These are phyloP conservation scores for Xiphorhynchus erythropygius DNA, from an alignment of 2,797 vertebrate species.

Conservation along the genomic window DNA sequence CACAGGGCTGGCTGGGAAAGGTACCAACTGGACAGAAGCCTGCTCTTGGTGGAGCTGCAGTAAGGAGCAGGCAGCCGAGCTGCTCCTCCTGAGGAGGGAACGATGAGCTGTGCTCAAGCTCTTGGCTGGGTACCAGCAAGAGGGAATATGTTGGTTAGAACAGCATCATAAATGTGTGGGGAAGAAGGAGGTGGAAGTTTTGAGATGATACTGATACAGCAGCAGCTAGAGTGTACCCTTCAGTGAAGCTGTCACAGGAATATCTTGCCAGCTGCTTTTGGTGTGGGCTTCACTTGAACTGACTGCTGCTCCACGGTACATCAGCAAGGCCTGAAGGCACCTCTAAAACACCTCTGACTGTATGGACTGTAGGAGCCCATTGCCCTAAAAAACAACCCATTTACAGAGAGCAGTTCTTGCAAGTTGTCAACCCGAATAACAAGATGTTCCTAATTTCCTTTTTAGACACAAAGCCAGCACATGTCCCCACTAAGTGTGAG, in stretches of 20 bases:
- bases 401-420: background rate
- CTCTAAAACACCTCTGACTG: background rate
- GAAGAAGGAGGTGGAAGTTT: slow-evolving; percentile 39
- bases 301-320: background rate
- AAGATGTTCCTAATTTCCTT: background rate
- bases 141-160: slow-evolving; percentile 17
- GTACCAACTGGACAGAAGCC: slow-evolving; percentile 3
- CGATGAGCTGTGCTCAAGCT: background rate
- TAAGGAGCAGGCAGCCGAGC: background rate
- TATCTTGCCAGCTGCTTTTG: background rate
- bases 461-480: background rate
- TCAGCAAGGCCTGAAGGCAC: background rate
- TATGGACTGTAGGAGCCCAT: background rate
- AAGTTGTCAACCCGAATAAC: background rate
- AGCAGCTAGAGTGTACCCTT: background rate
- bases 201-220: slow-evolving; percentile 6
- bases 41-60: slow-evolving; percentile 5
- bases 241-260: background rate
- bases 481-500: background rate
- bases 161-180: background rate
- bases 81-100: background rate
- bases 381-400: background rate
- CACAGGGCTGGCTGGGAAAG: background rate
- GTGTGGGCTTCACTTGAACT: background rate
- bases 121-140: slow-evolving; percentile 13